A percentile compares a stretch with the other conserved stretches of the same genome.
phyloP scores from a whole-genome alignment of 2,797 vertebrate species.

The Alcedo quadribrachys region DNA sequence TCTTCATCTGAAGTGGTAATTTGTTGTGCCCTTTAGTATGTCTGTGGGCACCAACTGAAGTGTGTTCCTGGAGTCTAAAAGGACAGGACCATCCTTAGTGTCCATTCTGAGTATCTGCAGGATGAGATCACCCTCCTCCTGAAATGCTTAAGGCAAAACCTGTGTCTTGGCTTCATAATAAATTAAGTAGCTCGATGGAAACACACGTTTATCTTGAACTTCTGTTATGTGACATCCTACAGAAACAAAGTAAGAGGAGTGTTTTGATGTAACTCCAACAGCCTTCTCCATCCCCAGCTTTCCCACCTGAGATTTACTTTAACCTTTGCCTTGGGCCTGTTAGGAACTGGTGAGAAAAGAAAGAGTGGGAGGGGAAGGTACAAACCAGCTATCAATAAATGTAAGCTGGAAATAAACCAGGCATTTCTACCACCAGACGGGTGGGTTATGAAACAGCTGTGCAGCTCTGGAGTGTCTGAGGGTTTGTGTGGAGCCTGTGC shows the following conservation, averaged over 20 bases:
- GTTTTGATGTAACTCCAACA: constrained; percentile 22
- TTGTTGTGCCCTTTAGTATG: neutral
- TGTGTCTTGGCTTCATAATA: neutral
- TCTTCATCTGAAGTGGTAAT: neutral
- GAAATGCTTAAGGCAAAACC: neutral
- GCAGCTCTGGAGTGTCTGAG: neutral
- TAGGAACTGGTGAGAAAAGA: neutral
- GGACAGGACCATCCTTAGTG: neutral
- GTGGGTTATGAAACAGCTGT: neutral
- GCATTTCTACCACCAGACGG: neutral
- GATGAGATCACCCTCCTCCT: neutral
- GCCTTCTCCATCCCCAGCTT: neutral
- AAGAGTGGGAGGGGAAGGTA: neutral
- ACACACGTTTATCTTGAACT: neutral
- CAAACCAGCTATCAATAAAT: neutral
- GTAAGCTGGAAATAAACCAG: neutral
- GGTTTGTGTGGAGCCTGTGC: neutral
- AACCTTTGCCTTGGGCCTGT: neutral
- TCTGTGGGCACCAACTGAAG: neutral
- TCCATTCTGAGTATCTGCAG: neutral
- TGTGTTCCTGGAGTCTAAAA: neutral
- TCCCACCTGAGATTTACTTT: neutral
- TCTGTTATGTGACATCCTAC: neutral
- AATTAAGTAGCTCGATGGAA: constrained; percentile 11
- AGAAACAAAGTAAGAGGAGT: neutral